Evolutionary conservation across 1,140 invertebrate genomes (phyloP).

Genomic region (Drosophila sturtevanti): DNA sequence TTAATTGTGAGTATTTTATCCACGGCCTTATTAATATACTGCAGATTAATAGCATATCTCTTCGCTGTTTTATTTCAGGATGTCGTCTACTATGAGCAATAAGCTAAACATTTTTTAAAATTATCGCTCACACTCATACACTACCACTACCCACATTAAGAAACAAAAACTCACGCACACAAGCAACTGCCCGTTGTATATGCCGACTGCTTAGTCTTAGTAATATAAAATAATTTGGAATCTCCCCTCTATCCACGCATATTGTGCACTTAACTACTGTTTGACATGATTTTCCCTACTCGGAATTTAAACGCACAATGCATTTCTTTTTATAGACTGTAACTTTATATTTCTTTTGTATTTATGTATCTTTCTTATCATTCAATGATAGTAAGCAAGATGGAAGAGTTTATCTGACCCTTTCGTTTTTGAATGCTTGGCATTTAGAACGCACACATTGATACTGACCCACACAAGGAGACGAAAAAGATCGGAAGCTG

Average conservation of each 20-base stretch:
- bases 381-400: conserved; percentile 1
- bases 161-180: background rate
- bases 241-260: conserved; percentile 8
- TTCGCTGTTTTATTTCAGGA: conserved; percentile 38
- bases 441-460: conserved; percentile 60
- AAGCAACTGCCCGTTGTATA: conserved; percentile 4
- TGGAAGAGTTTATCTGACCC: background rate
- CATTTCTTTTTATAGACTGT: conserved; percentile 18
- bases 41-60: background rate
- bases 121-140: background rate
- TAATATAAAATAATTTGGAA: conserved; percentile 29
- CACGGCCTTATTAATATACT: too few species aligned
- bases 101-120: conserved; percentile 2
- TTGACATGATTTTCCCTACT: background rate
- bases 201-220: conserved; percentile 54
- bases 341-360: conserved; percentile 18
- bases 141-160: background rate
- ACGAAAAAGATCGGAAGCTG: conserved; percentile 8
- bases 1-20: conserved; percentile 52
- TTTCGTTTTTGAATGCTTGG: conserved; percentile 31
- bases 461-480: conserved; percentile 19
- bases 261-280: conserved; percentile 7
- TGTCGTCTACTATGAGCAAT: conserved; percentile 53
- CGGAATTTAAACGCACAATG: conserved; percentile 26
- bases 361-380: conserved; percentile 4